phyloP scores from a whole-genome alignment of 2,797 vertebrate species.

The Allobates femoralis region DNA sequence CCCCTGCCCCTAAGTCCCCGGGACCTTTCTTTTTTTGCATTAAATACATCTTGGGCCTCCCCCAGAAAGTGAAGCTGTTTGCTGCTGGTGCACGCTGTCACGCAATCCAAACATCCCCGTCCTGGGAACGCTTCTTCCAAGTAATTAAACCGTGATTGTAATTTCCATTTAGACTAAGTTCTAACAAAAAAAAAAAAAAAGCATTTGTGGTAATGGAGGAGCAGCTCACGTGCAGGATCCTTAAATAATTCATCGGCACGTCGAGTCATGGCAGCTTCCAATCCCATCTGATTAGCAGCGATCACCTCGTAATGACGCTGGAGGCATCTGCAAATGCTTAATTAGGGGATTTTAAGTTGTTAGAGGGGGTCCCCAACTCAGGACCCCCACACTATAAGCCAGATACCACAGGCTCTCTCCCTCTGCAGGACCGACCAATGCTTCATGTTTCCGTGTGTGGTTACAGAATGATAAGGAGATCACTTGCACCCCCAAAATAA shows the following conservation, averaged over 20 bases:
- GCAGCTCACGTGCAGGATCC: not conserved
- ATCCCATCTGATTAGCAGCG: constrained; percentile 10
- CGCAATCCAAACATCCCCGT: not conserved
- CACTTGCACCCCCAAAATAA: not conserved
- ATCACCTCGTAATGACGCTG: not conserved
- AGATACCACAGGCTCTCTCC: too few species aligned
- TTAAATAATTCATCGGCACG: constrained; percentile 49
- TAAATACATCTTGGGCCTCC: too few species aligned
- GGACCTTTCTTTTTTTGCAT: too few species aligned
- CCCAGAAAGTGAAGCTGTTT: too few species aligned
- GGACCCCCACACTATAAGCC: too few species aligned
- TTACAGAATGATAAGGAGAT: not conserved
- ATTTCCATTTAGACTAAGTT: not conserved
- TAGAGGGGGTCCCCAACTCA: too few species aligned
- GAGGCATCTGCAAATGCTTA: too few species aligned
- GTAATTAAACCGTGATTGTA: not conserved
- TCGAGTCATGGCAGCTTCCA: constrained; percentile 7
- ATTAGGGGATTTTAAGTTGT: too few species aligned
- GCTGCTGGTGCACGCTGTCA: not conserved
- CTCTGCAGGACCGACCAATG: not conserved
- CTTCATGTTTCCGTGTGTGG: not conserved
- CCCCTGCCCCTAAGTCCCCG: too few species aligned
- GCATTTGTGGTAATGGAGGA: not conserved
- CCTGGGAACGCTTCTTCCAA: constrained; percentile 18
- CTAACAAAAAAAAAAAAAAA: not conserved